phyloP scores from a whole-genome alignment of 2,113 vertebrate species.

The Poecilia latipinna region DNA sequence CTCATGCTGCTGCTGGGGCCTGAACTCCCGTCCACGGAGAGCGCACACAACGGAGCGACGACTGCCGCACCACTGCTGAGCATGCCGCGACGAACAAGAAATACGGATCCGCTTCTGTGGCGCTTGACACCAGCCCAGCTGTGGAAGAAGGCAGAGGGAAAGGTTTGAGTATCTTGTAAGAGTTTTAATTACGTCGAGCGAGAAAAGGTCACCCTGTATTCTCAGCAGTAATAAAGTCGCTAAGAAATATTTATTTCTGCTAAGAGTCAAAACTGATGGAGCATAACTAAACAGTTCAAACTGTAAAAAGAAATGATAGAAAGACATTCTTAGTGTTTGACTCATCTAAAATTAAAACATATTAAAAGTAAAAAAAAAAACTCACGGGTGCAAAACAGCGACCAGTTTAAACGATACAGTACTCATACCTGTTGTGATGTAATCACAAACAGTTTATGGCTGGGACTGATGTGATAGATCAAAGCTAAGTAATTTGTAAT shows the following conservation, averaged over 20 bases:
- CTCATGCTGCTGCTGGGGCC: conserved; percentile 89
- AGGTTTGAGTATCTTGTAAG: neutral
- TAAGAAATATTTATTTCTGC: neutral
- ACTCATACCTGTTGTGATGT: no score
- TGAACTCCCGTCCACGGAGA: conserved; percentile 91
- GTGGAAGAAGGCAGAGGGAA: neutral
- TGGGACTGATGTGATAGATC: no score
- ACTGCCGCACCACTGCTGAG: conserved; percentile 77
- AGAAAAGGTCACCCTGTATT: neutral
- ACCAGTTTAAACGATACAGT: no score
- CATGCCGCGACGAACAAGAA: conserved; percentile 80
- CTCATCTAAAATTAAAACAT: no score
- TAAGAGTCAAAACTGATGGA: neutral
- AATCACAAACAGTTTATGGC: no score
- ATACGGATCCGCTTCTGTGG: conserved; percentile 80
- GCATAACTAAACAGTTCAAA: neutral
- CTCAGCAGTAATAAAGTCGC: neutral
- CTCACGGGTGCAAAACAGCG: no score
- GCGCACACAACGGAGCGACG: conserved; percentile 92
- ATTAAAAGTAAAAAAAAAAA: no score
- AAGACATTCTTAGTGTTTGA: no score
- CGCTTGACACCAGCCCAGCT: conserved; percentile 79
- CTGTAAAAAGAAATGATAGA: no score
- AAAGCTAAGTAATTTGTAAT: no score
- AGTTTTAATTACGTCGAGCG: neutral